Conservation (phyloP, 2,113 vertebrate species). For the Balaenoptera acutorostrata region DNA sequence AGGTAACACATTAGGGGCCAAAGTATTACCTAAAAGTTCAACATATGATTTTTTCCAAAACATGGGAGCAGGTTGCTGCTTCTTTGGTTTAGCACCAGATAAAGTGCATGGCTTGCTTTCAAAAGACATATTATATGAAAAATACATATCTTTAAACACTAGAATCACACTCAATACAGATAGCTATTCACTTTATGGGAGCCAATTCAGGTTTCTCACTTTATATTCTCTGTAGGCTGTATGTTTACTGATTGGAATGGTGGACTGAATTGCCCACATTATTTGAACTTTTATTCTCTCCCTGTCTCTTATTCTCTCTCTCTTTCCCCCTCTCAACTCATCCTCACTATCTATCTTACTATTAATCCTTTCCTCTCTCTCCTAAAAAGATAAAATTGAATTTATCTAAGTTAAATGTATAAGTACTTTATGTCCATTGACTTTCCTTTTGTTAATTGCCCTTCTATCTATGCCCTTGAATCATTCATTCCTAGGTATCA, state of each 20-base stretch:
- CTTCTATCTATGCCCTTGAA: background rate
- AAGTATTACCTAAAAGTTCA: background rate
- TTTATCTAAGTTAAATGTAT: background rate
- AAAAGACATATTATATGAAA: background rate
- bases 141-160: background rate
- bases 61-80: background rate
- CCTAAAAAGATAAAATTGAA: background rate
- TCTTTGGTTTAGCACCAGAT: background rate
- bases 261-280: background rate
- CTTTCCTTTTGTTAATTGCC: background rate
- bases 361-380: background rate
- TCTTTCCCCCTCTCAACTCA: background rate
- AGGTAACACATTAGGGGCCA: background rate
- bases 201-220: background rate
- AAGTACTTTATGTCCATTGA: background rate
- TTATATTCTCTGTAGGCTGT: background rate
- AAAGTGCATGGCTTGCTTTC: background rate
- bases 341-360: background rate
- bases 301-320: background rate
- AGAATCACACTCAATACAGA: background rate
- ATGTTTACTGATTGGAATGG: background rate
- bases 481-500: background rate
- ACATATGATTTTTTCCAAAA: background rate
- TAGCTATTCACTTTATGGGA: background rate
- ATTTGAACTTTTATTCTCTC: background rate